Evolutionary conservation across 2,888 invertebrate genomes (phyloP), one percentile per base, ranked within the genome.

Genomic region (Lymantria dispar): DNA sequence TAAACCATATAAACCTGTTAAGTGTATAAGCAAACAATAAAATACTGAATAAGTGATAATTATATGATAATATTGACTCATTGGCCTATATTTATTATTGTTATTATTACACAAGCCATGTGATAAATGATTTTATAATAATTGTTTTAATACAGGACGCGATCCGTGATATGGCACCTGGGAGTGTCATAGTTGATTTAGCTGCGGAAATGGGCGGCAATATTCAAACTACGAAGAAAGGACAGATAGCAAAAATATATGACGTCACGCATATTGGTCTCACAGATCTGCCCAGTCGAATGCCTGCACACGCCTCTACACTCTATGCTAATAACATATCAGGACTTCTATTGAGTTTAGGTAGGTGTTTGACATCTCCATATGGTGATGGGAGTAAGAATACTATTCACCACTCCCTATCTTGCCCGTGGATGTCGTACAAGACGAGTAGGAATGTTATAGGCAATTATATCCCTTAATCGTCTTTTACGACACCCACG

Each of bases 271-370:
- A 98, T 82, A 92, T 98, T 69, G 98, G 97, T 12, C 92, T 96
- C 56, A 97, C 97, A 0, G 97, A 98, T 85, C 83, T 98, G 47
- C 95, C 97, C 11, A 96, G 96, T 70, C 93, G 97, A 47, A 93
- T 98, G 76, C 96, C 97, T 0, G 96, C 97, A 0, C 97, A 97
- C 81, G 95, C 96, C 48, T 96, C 96, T 30, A 96, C 96, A 0
- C 90, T 98, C 15, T 98, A 97, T 76, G 96, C 95, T n/a, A 98
- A 98, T 81, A 98, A 98, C 76, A 96, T 98, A 63, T 95, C 96
- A 13, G 98, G 98, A 74, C 95, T 97, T 67, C 85, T 98, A 8
- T 85, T 97, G 1, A 96, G 96, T 46, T 94, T 97, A 60, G 96
- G 96, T 94, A 81, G 81, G 83, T 22, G n/a, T n/a, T n/a, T n/a